Percentiles rank a stretch among this genome's conserved stretches.
Evolutionary conservation across 2,113 vertebrate genomes (phyloP).

Genomic region (Anas platyrhynchos): DNA sequence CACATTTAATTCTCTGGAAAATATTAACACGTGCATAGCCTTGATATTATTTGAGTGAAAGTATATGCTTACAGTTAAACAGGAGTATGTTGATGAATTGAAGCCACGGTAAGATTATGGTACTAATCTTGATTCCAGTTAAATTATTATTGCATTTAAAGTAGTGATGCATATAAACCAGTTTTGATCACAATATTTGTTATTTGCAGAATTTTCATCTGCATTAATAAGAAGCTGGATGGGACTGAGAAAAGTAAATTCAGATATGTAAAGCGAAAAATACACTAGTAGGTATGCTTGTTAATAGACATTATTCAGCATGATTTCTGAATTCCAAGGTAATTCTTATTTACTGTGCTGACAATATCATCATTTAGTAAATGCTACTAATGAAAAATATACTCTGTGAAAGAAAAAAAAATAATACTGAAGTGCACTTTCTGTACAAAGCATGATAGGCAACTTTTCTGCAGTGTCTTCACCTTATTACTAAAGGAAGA

Average conservation of each 20-base stretch:
- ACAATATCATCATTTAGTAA: neutral
- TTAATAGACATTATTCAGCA: neutral
- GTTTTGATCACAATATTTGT: no score
- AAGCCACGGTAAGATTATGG: neutral
- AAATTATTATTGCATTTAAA: neutral
- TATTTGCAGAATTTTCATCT: neutral
- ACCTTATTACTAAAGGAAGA: neutral
- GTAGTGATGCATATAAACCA: neutral
- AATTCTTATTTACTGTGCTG: neutral
- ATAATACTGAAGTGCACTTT: neutral
- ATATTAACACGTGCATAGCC: neutral
- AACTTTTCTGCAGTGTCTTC: slow-evolving; percentile 2
- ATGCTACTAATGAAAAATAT: neutral
- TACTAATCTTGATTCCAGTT: neutral
- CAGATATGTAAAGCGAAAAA: neutral
- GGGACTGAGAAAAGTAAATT: neutral
- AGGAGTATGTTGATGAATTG: neutral
- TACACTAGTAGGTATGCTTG: neutral
- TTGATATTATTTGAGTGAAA: neutral
- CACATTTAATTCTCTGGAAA: neutral
- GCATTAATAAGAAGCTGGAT: neutral
- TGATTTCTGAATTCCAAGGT: neutral
- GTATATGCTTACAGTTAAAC: neutral
- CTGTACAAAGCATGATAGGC: neutral
- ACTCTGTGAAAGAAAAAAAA: neutral